Evolutionary conservation across 2,797 vertebrate species (phyloP).

Genomic region (Oophaga sylvatica): DNA sequence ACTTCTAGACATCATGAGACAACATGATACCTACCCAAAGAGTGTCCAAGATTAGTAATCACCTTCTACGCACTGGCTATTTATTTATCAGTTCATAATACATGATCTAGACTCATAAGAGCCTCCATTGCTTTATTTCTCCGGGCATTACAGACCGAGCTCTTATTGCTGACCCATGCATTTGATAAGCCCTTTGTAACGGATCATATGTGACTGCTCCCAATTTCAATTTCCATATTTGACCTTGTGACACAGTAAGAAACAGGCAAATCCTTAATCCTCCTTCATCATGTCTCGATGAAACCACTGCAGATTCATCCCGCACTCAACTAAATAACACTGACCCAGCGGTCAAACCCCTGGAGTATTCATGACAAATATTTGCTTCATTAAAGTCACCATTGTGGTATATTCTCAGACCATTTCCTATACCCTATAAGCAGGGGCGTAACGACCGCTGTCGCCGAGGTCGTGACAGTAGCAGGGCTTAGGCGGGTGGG

Average conservation of each 20-base stretch:
- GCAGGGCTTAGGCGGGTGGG: no score
- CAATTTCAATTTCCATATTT: conserved; percentile 19
- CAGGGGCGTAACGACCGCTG: no score
- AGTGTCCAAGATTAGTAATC: not conserved
- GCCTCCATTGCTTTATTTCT: not conserved
- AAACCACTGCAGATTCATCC: not conserved
- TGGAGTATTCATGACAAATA: conserved; percentile 8
- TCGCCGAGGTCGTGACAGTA: no score
- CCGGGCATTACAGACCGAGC: not conserved
- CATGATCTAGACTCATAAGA: not conserved
- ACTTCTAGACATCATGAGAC: no score
- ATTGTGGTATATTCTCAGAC: not conserved
- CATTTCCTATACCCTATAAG: not conserved
- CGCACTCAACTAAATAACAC: conserved; percentile 20
- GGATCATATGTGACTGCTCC: not conserved
- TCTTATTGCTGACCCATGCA: not conserved
- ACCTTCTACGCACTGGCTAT: not conserved
- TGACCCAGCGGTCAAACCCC: not conserved
- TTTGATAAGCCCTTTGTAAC: no score
- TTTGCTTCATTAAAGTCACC: not conserved
- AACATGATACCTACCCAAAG: not conserved
- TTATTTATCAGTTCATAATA: not conserved
- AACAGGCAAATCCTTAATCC: conserved; percentile 19
- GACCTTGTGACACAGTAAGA: conserved; percentile 7
- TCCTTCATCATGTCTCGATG: not conserved